These are phyloP conservation scores for Campylorhamphus procurvoides DNA, from an alignment of 2,113 vertebrate species.

Conservation along the genomic window DNA sequence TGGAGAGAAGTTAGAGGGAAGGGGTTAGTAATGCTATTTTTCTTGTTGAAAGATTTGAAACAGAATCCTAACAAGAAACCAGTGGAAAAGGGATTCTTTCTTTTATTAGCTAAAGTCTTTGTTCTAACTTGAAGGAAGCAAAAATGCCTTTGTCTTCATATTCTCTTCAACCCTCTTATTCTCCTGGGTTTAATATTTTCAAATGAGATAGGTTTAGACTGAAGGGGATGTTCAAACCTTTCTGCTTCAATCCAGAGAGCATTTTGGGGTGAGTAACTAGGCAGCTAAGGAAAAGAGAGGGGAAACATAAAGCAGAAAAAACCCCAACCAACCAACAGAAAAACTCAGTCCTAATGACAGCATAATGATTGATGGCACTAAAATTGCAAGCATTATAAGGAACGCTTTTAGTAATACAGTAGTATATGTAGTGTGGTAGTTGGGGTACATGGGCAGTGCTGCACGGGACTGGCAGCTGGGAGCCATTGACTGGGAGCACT, in stretches of 20 bases:
- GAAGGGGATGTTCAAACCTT: not conserved
- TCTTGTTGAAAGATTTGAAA: not conserved
- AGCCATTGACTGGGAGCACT: not conserved
- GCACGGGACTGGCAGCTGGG: not conserved
- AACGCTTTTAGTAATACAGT: not conserved
- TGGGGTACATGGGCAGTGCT: accelerated
- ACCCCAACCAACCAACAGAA: not conserved
- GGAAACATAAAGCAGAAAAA: not conserved
- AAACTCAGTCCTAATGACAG: not conserved
- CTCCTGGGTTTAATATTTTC: not conserved
- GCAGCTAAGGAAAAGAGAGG: not conserved
- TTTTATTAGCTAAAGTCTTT: not conserved
- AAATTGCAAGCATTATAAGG: not conserved
- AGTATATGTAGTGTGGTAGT: not conserved
- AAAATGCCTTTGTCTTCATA: not conserved
- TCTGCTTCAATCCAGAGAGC: not conserved
- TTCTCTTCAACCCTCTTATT: not conserved
- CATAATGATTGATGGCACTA: not conserved
- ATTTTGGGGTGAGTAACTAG: not conserved
- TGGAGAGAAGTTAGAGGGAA: not conserved
- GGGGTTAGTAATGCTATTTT: not conserved
- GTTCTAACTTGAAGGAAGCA: not conserved
- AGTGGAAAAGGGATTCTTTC: not conserved
- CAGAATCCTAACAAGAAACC: not conserved
- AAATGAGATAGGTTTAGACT: not conserved